phyloP scores from a whole-genome alignment of 1,140 invertebrate species.

The Coptotermes formosanus region DNA sequence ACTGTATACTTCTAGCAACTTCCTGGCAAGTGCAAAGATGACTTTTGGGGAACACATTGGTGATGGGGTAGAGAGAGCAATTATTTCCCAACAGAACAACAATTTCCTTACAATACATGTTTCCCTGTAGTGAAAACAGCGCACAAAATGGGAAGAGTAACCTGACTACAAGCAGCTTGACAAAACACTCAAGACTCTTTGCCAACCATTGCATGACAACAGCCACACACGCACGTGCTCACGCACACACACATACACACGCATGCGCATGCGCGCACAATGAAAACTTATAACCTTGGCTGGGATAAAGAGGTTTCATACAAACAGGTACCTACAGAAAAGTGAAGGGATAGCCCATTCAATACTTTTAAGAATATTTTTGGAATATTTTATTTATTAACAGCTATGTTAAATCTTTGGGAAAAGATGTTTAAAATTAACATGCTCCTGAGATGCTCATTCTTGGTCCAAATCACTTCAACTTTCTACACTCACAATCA shows the following conservation, averaged over 20 bases:
- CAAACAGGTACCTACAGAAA: neutral
- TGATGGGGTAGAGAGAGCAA: conserved; percentile 22
- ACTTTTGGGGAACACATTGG: conserved; percentile 25
- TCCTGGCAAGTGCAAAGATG: neutral
- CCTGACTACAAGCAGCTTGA: conserved; percentile 14
- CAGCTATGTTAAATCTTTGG: neutral
- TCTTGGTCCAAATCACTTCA: conserved; percentile 1
- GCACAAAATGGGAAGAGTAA: conserved; percentile 10
- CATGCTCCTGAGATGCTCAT: neutral
- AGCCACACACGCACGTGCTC: neutral
- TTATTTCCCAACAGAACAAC: conserved; percentile 20
- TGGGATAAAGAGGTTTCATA: neutral
- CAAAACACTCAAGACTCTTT: neutral
- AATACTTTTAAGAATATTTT: neutral
- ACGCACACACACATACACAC: too few species aligned
- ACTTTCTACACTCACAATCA: neutral
- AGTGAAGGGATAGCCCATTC: neutral
- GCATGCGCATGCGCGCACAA: neutral
- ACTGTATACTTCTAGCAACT: conserved; percentile 16
- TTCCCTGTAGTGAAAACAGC: conserved; percentile 19
- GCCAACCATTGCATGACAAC: conserved; percentile 1
- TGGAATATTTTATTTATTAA: neutral
- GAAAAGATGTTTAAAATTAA: neutral
- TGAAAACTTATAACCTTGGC: conserved; percentile 1
- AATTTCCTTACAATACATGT: conserved; percentile 9